Conservation (phyloP, 2,888 invertebrate species). For the Microdon myrmicae region DNA sequence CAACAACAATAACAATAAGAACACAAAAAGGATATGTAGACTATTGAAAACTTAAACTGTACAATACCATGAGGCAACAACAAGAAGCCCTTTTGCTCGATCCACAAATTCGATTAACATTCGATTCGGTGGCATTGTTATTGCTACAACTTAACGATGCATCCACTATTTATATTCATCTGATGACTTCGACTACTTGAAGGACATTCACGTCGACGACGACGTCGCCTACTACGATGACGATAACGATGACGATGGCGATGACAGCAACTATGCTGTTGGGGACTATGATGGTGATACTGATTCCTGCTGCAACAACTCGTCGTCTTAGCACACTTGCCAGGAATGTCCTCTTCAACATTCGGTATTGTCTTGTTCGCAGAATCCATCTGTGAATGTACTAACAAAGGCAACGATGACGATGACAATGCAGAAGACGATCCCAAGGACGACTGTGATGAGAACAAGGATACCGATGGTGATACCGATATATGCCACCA, state of each 20-base stretch:
- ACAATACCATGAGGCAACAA: constrained; percentile 18
- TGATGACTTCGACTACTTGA: constrained; percentile 34
- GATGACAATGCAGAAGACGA: not conserved
- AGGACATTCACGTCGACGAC: constrained; percentile 18
- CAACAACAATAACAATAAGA: not conserved
- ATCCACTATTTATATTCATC: constrained; percentile 48
- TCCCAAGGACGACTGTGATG: constrained; percentile 8
- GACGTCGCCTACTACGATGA: constrained; percentile 6
- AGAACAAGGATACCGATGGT: constrained; percentile 17
- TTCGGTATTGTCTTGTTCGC: constrained; percentile 13
- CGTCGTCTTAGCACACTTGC: constrained; percentile 8
- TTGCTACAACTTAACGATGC: constrained; percentile 51
- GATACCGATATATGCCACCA: no score
- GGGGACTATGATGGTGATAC: constrained; percentile 8
- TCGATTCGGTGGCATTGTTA: constrained; percentile 46
- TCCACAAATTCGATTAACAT: constrained; percentile 47
- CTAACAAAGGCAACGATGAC: not conserved
- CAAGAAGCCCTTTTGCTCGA: no score
- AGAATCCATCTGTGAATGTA: not conserved
- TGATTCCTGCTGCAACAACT: constrained; percentile 19
- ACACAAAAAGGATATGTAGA: constrained; percentile 15
- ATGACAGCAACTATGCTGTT: not conserved
- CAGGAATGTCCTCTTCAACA: not conserved
- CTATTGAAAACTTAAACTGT: constrained; percentile 44
- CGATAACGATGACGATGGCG: constrained; percentile 2